Percentiles rank a stretch among this genome's conserved stretches.
Evolutionary conservation across 2,797 vertebrate species (phyloP).

Genomic region (Linurgus olivaceus): DNA sequence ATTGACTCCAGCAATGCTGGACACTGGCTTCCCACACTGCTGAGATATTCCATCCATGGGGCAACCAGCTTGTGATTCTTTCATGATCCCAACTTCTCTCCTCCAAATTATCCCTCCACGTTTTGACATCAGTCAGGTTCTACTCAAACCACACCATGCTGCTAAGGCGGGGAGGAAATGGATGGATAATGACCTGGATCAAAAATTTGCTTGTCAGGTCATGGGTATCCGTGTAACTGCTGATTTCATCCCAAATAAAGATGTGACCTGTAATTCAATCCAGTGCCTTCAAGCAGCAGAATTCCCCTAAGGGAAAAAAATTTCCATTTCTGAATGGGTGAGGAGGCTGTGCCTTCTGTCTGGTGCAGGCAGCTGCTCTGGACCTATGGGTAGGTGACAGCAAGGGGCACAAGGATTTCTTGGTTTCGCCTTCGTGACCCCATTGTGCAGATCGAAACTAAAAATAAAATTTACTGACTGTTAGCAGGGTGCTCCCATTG

Average conservation of each 20-base stretch:
- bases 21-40: background rate
- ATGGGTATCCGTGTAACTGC: accelerated
- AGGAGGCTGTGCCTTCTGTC: background rate
- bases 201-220: background rate
- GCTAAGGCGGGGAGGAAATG: background rate
- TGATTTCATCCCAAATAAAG: background rate
- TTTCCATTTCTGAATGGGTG: background rate
- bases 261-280: background rate
- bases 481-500: background rate
- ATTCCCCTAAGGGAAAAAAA: background rate
- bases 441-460: background rate
- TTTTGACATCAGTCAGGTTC: background rate
- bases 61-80: background rate
- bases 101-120: accelerated
- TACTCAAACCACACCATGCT: background rate
- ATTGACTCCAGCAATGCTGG: background rate
- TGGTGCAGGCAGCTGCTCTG: background rate
- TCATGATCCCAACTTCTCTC: accelerated
- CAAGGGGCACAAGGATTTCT: background rate
- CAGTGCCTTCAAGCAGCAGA: background rate
- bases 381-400: background rate
- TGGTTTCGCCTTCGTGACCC: background rate
- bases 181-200: background rate
- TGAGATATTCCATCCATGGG: background rate
- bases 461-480: background rate